phyloP scores from a whole-genome alignment of 2,888 invertebrate species.

The Ariolimax columbianus region DNA sequence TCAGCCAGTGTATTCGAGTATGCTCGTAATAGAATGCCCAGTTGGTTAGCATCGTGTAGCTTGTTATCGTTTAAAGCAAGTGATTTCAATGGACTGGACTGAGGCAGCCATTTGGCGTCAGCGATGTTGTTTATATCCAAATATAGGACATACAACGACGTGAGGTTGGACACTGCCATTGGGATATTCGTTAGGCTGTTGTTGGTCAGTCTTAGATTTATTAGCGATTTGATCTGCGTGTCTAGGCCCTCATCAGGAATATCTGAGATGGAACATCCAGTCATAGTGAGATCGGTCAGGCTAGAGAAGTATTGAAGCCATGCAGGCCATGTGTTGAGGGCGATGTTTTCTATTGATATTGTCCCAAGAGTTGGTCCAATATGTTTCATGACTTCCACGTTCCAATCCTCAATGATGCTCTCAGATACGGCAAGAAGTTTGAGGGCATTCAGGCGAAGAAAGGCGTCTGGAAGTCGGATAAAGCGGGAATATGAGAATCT shows the following conservation, averaged over 20 bases:
- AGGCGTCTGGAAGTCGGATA: background rate
- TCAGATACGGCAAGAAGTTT: background rate
- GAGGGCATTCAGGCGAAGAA: background rate
- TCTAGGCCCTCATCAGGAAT: background rate
- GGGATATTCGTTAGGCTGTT: background rate
- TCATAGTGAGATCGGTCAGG: background rate
- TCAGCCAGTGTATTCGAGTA: background rate
- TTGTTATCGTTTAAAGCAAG: background rate
- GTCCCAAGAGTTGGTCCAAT: background rate
- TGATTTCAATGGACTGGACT: background rate
- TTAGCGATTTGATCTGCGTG: background rate
- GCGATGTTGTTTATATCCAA: background rate
- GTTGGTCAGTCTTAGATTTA: background rate
- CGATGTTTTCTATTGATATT: background rate
- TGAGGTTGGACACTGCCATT: background rate
- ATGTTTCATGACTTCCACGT: background rate
- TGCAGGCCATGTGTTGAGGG: background rate
- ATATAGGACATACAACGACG: background rate
- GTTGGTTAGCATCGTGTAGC: background rate
- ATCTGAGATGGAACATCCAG: background rate
- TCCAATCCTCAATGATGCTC: background rate
- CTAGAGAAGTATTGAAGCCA: background rate
- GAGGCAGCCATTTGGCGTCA: background rate
- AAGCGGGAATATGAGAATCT: background rate
- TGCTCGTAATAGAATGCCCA: background rate